These are phyloP conservation scores for Scaptomyza graminum DNA, from an alignment of 1,140 invertebrate genomes.

Conservation along the genomic window DNA sequence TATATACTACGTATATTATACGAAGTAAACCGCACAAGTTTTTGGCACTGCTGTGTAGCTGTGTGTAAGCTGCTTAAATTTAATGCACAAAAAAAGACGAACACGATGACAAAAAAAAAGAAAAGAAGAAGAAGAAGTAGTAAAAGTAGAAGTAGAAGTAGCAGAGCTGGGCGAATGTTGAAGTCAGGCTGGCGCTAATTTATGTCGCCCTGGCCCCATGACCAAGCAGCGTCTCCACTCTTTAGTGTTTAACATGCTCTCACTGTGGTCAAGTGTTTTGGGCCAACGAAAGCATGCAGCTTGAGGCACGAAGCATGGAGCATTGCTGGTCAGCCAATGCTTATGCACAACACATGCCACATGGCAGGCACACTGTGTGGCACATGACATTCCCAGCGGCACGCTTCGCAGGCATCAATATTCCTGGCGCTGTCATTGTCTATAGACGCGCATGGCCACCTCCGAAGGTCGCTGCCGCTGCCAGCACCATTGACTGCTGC, in stretches of 20 bases:
- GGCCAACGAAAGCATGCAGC: background rate
- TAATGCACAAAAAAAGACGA: constrained; percentile 21
- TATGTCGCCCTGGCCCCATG: constrained; percentile 43
- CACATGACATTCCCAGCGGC: constrained; percentile 70
- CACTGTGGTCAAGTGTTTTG: constrained; percentile 36
- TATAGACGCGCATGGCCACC: constrained; percentile 56
- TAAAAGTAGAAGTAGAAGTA: background rate
- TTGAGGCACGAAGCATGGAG: background rate
- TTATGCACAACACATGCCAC: constrained; percentile 8
- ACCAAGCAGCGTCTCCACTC: constrained; percentile 6
- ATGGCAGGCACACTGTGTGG: constrained; percentile 42
- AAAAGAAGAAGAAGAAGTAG: too few species aligned
- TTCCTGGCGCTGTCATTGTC: constrained; percentile 56
- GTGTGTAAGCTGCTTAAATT: constrained; percentile 3
- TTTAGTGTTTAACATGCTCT: constrained; percentile 55
- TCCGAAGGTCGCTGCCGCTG: constrained; percentile 40
- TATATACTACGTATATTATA: constrained; percentile 10
- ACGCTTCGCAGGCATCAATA: constrained; percentile 69
- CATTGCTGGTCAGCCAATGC: background rate
- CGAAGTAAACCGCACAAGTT: constrained; percentile 54
- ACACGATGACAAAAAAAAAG: too few species aligned
- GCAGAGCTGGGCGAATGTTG: constrained; percentile 22
- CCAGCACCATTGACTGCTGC: constrained; percentile 15
- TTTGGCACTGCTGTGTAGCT: constrained; percentile 15
- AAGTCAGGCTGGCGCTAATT: constrained; percentile 57